A percentile compares a stretch with the other conserved stretches of the same genome.
phyloP scores from a whole-genome alignment of 2,113 vertebrate genomes.

The Dicerorhinus sumatrensis region DNA sequence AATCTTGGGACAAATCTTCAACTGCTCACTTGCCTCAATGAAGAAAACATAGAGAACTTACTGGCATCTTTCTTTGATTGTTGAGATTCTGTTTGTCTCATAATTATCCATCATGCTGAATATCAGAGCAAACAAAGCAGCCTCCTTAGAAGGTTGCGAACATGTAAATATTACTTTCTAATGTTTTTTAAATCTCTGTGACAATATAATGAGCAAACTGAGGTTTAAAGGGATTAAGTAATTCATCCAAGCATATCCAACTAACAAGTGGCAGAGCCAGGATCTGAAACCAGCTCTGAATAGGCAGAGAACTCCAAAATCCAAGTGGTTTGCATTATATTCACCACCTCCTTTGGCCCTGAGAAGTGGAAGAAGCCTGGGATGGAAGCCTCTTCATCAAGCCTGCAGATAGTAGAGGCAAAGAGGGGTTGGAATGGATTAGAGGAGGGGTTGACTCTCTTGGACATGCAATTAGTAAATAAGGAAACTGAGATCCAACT shows the following conservation, averaged over 20 bases:
- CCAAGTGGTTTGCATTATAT: fast-evolving
- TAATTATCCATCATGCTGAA: neutral
- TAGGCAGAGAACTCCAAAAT: neutral
- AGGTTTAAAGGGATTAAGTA: neutral
- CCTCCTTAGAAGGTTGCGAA: neutral
- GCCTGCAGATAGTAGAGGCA: neutral
- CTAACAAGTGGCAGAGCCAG: neutral
- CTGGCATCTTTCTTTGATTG: neutral
- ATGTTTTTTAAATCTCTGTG: neutral
- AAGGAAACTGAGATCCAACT: neutral
- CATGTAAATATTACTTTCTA: neutral
- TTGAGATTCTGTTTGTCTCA: neutral
- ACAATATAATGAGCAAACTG: neutral
- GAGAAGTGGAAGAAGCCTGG: neutral
- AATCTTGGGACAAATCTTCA: neutral
- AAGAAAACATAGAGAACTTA: neutral
- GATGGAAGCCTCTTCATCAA: neutral
- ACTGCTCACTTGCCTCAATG: neutral
- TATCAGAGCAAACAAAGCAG: neutral
- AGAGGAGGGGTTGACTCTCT: neutral
- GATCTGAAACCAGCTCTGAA: neutral
- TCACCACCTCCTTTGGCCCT: neutral
- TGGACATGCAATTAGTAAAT: neutral
- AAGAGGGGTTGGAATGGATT: neutral
- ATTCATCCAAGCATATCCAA: neutral